These are phyloP conservation scores for Nesometra sesokonis DNA, from an alignment of 35 echinoderm and acorn worm genomes.

Conservation along the genomic window DNA sequence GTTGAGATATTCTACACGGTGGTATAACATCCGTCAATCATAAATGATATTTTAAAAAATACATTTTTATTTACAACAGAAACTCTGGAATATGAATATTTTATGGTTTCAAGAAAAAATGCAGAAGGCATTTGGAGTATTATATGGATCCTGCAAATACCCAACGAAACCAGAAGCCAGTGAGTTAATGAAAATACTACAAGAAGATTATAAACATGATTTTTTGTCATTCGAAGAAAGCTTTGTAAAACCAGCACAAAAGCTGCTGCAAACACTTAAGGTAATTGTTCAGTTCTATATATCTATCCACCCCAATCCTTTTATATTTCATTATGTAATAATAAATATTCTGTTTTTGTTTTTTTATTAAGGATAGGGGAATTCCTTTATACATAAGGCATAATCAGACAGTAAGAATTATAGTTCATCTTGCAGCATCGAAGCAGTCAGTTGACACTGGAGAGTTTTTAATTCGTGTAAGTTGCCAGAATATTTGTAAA, in stretches of 20 bases:
- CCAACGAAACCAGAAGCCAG: not conserved
- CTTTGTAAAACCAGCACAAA: not conserved
- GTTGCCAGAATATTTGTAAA: no score
- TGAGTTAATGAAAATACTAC: not conserved
- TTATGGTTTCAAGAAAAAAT: not conserved
- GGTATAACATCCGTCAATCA: no score
- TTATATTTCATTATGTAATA: no score
- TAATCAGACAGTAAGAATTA: not conserved
- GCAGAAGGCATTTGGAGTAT: not conserved
- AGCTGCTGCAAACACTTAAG: not conserved
- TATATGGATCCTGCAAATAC: not conserved
- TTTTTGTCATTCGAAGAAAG: not conserved
- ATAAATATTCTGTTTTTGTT: no score
- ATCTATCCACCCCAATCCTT: no score
- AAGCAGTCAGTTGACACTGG: not conserved
- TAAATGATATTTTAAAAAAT: no score
- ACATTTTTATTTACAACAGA: no score
- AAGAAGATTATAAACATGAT: not conserved
- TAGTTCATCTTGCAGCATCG: not conserved
- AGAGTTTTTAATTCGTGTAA: not conserved
- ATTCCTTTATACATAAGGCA: not conserved
- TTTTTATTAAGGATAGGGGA: no score
- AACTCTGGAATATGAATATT: not conserved
- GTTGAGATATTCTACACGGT: no score
- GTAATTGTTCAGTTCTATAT: no score